These are phyloP conservation scores for Malacoctenus gilli DNA, from an alignment of 2,797 vertebrate species.

Conservation along the genomic window DNA sequence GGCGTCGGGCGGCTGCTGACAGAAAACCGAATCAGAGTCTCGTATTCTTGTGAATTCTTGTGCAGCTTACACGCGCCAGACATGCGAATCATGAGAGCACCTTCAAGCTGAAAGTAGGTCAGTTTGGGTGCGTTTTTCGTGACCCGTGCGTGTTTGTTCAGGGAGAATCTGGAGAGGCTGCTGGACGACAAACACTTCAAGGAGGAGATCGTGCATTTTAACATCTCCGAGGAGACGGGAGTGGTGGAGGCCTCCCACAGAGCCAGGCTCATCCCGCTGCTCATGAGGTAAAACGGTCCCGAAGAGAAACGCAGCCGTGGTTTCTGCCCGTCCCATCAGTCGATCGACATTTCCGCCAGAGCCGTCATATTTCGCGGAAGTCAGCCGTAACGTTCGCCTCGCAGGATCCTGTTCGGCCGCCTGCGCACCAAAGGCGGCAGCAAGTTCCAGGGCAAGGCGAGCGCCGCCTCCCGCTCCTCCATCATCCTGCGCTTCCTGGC, in stretches of 20 bases:
- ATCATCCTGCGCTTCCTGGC: slow-evolving; percentile 94
- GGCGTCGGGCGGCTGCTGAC: background rate
- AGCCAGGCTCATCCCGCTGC: slow-evolving; percentile 86
- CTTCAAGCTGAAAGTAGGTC: too few relatives aligned
- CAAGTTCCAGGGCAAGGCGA: slow-evolving; percentile 92
- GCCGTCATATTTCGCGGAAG: too few relatives aligned
- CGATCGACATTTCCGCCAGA: too few relatives aligned
- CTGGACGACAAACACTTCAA: slow-evolving; percentile 95
- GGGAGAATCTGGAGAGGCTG: slow-evolving; percentile 91
- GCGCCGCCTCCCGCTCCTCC: slow-evolving; percentile 85
- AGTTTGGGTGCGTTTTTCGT: background rate
- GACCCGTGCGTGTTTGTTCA: slow-evolving; percentile 54
- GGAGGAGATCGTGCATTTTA: slow-evolving; percentile 96
- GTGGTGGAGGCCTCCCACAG: slow-evolving; percentile 88
- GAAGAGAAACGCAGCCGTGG: too few relatives aligned
- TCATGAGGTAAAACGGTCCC: slow-evolving; percentile 99
- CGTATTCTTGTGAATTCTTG: too few relatives aligned
- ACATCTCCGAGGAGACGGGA: slow-evolving; percentile 89
- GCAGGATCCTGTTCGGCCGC: slow-evolving; percentile 93
- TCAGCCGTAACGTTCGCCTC: background rate
- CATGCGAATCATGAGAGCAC: too few relatives aligned
- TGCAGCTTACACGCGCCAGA: too few relatives aligned
- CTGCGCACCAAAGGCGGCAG: slow-evolving; percentile 93
- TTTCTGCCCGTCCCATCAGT: too few relatives aligned
- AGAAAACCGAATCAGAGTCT: background rate